Evolutionary conservation across 1,140 invertebrate species (phyloP), one percentile per base, ranked within the genome.

Genomic region (Eubasilissa regina): DNA sequence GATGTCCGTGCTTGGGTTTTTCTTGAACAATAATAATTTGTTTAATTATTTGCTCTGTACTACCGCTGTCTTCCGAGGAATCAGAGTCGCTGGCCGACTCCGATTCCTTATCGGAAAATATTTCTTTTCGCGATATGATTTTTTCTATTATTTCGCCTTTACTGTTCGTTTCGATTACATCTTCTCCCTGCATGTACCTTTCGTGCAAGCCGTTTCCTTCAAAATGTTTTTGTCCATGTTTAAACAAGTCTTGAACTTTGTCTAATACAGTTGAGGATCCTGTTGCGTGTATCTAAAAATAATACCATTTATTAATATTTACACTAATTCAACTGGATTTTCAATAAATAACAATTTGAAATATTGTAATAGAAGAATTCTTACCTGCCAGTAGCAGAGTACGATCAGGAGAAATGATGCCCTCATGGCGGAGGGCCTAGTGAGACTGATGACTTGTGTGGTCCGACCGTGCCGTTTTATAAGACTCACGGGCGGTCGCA

Each of bases 371-470:
- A 44, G 9, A n/a, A 68, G 47, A 47, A 9, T 3, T 6, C 25
- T 35, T 82, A 82, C 81, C 81, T 82, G 81, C 81, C 79, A 75
- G 45, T 75, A 77, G 81, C 81, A 82, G 81, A 82, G 64, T 78
- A 82, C 79, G 81, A 82, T 82, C 81, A 82, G 81, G 78, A 82
- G 77, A 66, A 80, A 48, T 47, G 66, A 58, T 47, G 78, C 81
- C 81, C 78, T 82, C 81, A 82, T 82, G 60, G 75, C 81, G 75
- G 81, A 82, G 78, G 81, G 78, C 75, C 68, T 73, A 74, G 75
- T 78, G 25, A 75, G 78, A 82, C 81, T 82, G 81, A 82, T 82
- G 72, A 74, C 25, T 4, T n/a, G 45, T 48, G 35, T 74, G 25
- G 48, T n/a, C 11, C 48, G 12, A 10, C 13, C 10, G 8, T 9